Conservation (phyloP, 1,140 invertebrate species). For the Oryctes rhinoceros region DNA sequence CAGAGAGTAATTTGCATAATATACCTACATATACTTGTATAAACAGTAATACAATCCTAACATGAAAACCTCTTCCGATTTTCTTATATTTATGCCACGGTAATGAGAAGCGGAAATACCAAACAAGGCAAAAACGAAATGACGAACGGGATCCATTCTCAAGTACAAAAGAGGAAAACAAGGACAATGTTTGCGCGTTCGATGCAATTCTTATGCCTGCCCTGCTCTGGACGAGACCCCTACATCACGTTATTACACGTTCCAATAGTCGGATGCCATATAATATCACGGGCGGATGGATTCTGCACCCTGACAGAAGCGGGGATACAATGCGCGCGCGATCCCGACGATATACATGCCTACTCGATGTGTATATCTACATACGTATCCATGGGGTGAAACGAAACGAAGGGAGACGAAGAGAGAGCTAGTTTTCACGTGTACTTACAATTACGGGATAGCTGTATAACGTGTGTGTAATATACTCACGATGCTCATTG, state of each 20-base stretch:
- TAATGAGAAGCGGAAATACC: background rate
- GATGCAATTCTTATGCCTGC: constrained; percentile 38
- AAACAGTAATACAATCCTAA: no score
- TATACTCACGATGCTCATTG: constrained; percentile 54
- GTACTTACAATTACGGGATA: constrained; percentile 45
- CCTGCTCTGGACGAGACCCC: constrained; percentile 43
- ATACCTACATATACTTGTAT: no score
- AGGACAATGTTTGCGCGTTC: background rate
- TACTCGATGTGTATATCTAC: no score
- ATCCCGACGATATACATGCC: constrained; percentile 39
- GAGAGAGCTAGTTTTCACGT: constrained; percentile 40
- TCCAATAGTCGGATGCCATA: constrained; percentile 53
- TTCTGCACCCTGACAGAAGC: constrained; percentile 43
- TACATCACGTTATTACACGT: constrained; percentile 54
- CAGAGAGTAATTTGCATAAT: no score
- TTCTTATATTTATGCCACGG: no score
- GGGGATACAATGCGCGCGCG: constrained; percentile 46
- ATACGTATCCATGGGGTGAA: background rate
- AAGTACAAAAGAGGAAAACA: constrained; percentile 7
- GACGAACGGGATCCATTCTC: background rate
- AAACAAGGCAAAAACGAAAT: background rate
- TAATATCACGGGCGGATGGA: constrained; percentile 54
- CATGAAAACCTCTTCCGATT: no score
- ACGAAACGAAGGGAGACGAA: constrained; percentile 36
- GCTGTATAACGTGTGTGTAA: constrained; percentile 47